A percentile compares a stretch with the other conserved stretches of the same genome.
These are phyloP conservation scores for Zosterops borbonicus DNA, from an alignment of 2,113 vertebrate genomes.

Conservation along the genomic window DNA sequence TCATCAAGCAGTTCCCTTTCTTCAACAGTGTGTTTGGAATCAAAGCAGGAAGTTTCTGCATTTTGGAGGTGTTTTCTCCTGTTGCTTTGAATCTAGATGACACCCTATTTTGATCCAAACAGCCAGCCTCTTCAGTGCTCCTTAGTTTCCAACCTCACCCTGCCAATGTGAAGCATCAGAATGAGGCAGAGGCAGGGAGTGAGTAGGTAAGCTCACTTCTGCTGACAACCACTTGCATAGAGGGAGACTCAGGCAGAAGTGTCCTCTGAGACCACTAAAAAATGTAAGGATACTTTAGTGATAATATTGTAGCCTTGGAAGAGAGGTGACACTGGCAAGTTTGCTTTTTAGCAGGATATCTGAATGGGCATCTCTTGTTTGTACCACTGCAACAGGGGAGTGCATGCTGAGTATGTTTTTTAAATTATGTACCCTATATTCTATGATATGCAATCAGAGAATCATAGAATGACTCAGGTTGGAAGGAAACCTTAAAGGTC, in stretches of 20 bases:
- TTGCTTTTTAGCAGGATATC: not conserved
- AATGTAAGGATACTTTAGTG: not conserved
- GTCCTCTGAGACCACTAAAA: not conserved
- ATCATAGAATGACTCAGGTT: not conserved
- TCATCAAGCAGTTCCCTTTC: not conserved
- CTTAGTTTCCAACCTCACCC: not conserved
- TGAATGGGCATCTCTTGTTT: not conserved
- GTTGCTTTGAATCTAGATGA: not conserved
- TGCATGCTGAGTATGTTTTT: not conserved
- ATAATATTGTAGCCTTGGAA: not conserved
- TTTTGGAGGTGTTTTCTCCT: not conserved
- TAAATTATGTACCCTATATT: not conserved
- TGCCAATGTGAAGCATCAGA: not conserved
- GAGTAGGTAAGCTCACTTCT: not conserved
- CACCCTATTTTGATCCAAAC: not conserved
- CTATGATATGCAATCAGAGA: not conserved
- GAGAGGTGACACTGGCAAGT: not conserved
- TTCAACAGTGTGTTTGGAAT: not conserved
- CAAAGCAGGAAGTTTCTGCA: not conserved
- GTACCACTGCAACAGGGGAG: not conserved
- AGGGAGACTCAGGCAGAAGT: not conserved
- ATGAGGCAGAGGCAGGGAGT: not conserved
- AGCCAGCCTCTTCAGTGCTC: not conserved
- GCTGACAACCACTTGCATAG: fast-evolving
- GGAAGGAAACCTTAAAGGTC: not conserved